phyloP scores from a whole-genome alignment of 2,888 invertebrate species.

The Chrysolina haemoptera region DNA sequence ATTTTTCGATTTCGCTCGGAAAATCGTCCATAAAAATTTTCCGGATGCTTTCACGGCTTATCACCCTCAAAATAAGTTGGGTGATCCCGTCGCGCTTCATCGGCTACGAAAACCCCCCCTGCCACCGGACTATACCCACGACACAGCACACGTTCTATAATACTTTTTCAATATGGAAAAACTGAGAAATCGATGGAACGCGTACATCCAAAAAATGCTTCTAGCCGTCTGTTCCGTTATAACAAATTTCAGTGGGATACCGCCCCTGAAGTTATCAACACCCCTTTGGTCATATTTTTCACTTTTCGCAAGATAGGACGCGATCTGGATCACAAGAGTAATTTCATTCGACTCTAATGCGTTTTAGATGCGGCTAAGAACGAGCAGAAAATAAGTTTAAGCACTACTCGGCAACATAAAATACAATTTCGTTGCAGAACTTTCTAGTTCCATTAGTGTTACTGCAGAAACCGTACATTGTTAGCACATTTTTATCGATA shows the following conservation, averaged over 20 bases:
- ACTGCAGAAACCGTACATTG: not conserved
- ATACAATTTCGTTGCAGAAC: not conserved
- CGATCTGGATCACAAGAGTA: conserved; percentile 6
- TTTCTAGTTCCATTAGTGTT: conserved; percentile 10
- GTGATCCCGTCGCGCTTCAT: no score
- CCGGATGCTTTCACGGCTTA: no score
- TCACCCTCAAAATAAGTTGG: no score
- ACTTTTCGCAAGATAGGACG: not conserved
- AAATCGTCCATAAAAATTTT: no score
- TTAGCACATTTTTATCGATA: not conserved
- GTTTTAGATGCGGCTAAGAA: conserved; percentile 19
- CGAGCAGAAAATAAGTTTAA: not conserved
- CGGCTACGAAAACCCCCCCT: no score
- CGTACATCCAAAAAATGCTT: not conserved
- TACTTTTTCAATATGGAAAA: not conserved
- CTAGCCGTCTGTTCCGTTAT: conserved; percentile 3
- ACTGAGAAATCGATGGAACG: not conserved
- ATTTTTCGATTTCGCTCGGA: no score
- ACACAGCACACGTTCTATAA: no score
- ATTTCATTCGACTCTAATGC: conserved; percentile 24
- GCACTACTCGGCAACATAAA: not conserved
- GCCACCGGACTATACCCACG: no score
- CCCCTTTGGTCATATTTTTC: conserved; percentile 8
- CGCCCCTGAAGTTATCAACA: conserved; percentile 1
- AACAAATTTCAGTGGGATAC: not conserved